A percentile compares a stretch with the other conserved stretches of the same genome.
These are phyloP conservation scores for Chionodraco myersi DNA, from an alignment of 2,113 vertebrate genomes.

Conservation along the genomic window DNA sequence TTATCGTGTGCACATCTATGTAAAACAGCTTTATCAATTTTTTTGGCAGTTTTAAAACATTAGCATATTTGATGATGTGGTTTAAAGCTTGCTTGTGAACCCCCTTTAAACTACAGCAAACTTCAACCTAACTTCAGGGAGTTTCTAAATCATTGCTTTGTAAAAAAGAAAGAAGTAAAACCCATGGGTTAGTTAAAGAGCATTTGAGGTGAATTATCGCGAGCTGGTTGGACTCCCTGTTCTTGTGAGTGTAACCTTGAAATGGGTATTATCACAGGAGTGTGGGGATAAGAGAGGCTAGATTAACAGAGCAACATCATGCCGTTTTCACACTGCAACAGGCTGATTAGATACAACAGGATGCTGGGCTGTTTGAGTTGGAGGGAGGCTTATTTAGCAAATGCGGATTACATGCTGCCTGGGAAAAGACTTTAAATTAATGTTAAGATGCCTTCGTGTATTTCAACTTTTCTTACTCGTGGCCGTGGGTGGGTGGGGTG, in stretches of 20 bases:
- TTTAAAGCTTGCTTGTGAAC: not conserved
- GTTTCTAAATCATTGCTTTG: not conserved
- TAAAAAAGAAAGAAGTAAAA: too few relatives aligned
- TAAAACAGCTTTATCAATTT: slow-evolving; percentile 9
- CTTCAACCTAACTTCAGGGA: not conserved
- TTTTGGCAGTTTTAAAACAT: not conserved
- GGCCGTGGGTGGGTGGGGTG: too few relatives aligned
- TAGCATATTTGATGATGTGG: not conserved
- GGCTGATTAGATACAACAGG: slow-evolving; percentile 75
- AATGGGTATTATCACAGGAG: slow-evolving; percentile 67
- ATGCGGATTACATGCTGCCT: not conserved
- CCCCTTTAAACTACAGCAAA: too few relatives aligned
- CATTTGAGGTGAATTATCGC: not conserved
- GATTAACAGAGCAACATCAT: slow-evolving; percentile 75
- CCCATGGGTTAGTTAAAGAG: not conserved
- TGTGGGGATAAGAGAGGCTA: slow-evolving; percentile 68
- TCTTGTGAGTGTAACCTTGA: slow-evolving; percentile 79
- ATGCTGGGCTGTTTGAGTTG: slow-evolving; percentile 49
- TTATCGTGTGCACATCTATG: slow-evolving; percentile 14
- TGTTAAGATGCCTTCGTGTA: not conserved
- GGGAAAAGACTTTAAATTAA: not conserved
- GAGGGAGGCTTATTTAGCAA: not conserved
- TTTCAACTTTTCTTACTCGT: not conserved
- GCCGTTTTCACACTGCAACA: slow-evolving; percentile 72
- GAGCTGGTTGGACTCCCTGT: slow-evolving; percentile 18